phyloP scores from a whole-genome alignment of 2,797 vertebrate genomes.

The Thripadectes ignobilis region DNA sequence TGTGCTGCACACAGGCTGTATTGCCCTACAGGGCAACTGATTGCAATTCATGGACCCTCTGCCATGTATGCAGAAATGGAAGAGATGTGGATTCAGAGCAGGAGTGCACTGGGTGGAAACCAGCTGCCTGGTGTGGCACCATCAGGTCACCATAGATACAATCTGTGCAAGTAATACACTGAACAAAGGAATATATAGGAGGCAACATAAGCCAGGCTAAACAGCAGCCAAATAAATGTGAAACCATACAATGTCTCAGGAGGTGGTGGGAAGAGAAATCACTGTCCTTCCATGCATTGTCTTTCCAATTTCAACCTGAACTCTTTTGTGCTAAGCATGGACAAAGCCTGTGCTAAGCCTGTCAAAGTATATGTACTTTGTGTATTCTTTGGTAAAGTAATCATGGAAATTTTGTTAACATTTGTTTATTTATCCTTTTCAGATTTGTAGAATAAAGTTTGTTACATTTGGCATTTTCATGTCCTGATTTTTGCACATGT shows the following conservation, averaged over 20 bases:
- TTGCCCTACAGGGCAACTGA: background rate
- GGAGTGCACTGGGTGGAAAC: background rate
- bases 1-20: background rate
- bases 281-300: fast-evolving
- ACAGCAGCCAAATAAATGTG: background rate
- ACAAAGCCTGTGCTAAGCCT: background rate
- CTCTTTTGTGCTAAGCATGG: background rate
- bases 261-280: background rate
- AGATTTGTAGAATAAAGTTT: background rate
- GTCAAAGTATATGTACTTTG: background rate
- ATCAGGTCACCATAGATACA: background rate
- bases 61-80: background rate
- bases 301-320: background rate
- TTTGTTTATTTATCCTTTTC: background rate
- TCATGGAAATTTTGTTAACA: background rate
- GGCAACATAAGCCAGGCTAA: background rate
- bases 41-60: background rate
- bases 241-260: background rate
- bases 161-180: background rate
- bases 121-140: background rate
- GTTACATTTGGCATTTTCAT: background rate
- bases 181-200: background rate
- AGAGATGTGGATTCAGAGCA: background rate
- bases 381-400: background rate
- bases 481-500: background rate